Evolutionary conservation across 2,888 invertebrate genomes (phyloP).

Genomic region (Coremacera marginata): DNA sequence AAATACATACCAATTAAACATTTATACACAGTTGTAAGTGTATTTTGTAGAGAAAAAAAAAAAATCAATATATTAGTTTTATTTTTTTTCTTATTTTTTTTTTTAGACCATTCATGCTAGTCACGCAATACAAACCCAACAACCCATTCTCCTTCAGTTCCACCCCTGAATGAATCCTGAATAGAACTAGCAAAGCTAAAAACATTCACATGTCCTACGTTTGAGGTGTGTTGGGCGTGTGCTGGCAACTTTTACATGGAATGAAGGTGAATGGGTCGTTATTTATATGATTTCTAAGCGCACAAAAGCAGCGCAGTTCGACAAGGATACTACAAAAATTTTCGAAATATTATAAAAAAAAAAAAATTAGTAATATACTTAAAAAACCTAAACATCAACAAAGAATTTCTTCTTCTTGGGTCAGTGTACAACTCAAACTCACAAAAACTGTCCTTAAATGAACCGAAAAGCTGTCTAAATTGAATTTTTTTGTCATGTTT

Average conservation of each 20-base stretch:
- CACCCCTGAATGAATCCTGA: not conserved
- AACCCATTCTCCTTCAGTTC: not conserved
- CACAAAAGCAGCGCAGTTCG: too few species aligned
- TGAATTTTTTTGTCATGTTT: too few species aligned
- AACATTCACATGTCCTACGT: not conserved
- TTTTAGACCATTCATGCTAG: not conserved
- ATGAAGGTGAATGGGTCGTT: constrained; percentile 18
- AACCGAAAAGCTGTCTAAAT: too few species aligned
- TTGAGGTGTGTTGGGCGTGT: not conserved
- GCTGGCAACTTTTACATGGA: not conserved
- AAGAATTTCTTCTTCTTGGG: not conserved
- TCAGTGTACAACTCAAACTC: not conserved
- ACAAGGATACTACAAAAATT: too few species aligned
- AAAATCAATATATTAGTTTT: constrained; percentile 20
- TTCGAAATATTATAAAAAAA: too few species aligned
- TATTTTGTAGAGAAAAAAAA: not conserved
- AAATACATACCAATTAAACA: constrained; percentile 6
- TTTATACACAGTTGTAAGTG: not conserved
- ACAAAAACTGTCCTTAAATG: too few species aligned
- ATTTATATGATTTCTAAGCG: not conserved
- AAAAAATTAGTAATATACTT: too few species aligned
- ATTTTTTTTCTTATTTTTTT: too few species aligned
- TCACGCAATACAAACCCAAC: not conserved
- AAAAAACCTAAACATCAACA: too few species aligned
- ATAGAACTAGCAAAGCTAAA: not conserved